Evolutionary conservation across 2,113 vertebrate species (phyloP).

Genomic region (Eonycteris spelaea): DNA sequence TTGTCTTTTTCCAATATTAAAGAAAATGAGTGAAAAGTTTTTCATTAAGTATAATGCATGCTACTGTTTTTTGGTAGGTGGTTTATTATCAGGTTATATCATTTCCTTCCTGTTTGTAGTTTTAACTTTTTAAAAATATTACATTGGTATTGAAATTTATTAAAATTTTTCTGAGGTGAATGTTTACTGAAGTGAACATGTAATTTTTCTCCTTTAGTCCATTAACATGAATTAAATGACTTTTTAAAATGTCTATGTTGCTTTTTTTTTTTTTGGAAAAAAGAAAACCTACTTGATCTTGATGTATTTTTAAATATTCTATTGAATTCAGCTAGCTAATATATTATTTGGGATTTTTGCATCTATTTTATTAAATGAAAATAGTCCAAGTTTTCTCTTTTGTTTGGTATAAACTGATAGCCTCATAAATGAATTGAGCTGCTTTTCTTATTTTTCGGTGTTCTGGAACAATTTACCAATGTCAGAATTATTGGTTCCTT

Average conservation of each 20-base stretch:
- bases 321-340: background rate
- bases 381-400: background rate
- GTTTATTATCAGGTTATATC: background rate
- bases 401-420: background rate
- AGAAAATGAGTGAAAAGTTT: background rate
- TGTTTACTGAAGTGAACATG: background rate
- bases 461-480: background rate
- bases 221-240: background rate
- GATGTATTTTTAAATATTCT: background rate
- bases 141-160: background rate
- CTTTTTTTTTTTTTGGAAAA: background rate
- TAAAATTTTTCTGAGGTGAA: background rate
- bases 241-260: background rate
- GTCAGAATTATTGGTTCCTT: background rate
- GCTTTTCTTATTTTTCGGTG: background rate
- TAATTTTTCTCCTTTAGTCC: background rate
- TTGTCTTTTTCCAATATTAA: background rate
- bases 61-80: background rate
- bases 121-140: background rate
- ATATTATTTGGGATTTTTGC: background rate
- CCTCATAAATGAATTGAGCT: background rate
- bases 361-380: background rate
- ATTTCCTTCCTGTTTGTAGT: background rate
- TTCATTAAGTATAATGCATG: background rate
- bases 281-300: background rate